Evolutionary conservation across 2,797 vertebrate species (phyloP).

Genomic region (Valencia hispanica): DNA sequence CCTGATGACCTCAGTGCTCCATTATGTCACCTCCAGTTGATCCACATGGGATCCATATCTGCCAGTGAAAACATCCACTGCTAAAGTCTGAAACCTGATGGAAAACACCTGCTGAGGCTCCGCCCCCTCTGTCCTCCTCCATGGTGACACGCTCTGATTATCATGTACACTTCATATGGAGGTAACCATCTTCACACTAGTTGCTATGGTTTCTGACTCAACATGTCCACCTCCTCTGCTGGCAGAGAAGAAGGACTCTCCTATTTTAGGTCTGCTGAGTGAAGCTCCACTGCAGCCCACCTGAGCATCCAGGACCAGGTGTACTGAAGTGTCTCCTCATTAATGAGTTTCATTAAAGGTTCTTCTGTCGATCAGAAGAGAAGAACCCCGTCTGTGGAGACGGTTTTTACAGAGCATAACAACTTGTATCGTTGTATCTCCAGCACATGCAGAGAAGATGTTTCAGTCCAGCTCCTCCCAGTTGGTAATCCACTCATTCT

Average conservation of each 20-base stretch:
- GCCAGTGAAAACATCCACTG: not conserved
- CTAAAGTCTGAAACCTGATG: not conserved
- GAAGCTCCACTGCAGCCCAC: not conserved
- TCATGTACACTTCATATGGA: not conserved
- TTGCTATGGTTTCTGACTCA: not conserved
- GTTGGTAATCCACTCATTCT: too few relatives aligned
- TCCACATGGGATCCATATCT: not conserved
- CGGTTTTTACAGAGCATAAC: too few relatives aligned
- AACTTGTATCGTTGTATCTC: too few relatives aligned
- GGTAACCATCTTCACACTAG: not conserved
- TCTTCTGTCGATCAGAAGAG: too few relatives aligned
- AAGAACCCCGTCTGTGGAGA: too few relatives aligned
- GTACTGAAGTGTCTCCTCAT: not conserved
- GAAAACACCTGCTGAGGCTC: not conserved
- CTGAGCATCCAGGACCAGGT: not conserved
- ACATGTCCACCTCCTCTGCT: not conserved
- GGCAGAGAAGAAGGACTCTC: too few relatives aligned
- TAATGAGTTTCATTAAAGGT: too few relatives aligned
- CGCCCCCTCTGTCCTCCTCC: not conserved
- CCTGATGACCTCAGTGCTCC: not conserved
- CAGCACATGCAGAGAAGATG: too few relatives aligned
- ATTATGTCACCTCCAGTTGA: not conserved
- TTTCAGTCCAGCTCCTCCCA: too few relatives aligned
- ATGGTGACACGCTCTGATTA: slow-evolving; percentile 1
- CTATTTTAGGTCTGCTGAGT: too few relatives aligned